Evolutionary conservation across 1,140 invertebrate species (phyloP).

Genomic region (Brachionus rubens): DNA sequence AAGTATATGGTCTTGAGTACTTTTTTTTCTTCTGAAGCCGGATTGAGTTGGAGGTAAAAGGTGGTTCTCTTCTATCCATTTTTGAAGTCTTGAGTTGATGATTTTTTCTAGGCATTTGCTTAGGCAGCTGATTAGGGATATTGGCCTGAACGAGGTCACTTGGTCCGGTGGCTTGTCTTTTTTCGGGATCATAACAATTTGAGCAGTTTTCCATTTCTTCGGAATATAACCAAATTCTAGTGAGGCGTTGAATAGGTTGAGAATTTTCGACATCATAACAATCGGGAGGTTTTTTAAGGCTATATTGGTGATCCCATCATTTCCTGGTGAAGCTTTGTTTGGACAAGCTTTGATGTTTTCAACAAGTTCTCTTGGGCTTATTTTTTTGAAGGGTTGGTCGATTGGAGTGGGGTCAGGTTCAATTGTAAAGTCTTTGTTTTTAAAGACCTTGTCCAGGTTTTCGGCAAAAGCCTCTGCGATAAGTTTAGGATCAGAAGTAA

Average conservation of each 20-base stretch:
- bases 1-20: constrained; percentile 54
- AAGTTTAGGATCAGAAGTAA: too few relatives aligned
- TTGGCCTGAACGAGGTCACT: constrained; percentile 41
- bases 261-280: not conserved
- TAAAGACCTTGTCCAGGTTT: not conserved
- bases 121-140: constrained; percentile 34
- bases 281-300: not conserved
- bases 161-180: constrained; percentile 36
- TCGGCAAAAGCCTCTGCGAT: not conserved
- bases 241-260: constrained; percentile 3
- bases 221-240: constrained; percentile 32
- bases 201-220: constrained; percentile 17
- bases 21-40: constrained; percentile 53
- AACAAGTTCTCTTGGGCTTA: too few relatives aligned
- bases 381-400: not conserved
- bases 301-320: not conserved
- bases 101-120: constrained; percentile 47
- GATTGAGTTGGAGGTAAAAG: constrained; percentile 39
- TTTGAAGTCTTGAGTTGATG: constrained; percentile 21
- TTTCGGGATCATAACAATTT: constrained; percentile 44
- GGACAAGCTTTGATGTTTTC: too few relatives aligned
- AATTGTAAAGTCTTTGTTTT: not conserved
- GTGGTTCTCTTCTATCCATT: constrained; percentile 25
- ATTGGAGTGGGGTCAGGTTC: not conserved
- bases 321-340: too few relatives aligned